Evolutionary conservation across 1,140 invertebrate species (phyloP), one percentile per base, ranked within the genome.

Genomic region (Ooceraea biroi): DNA sequence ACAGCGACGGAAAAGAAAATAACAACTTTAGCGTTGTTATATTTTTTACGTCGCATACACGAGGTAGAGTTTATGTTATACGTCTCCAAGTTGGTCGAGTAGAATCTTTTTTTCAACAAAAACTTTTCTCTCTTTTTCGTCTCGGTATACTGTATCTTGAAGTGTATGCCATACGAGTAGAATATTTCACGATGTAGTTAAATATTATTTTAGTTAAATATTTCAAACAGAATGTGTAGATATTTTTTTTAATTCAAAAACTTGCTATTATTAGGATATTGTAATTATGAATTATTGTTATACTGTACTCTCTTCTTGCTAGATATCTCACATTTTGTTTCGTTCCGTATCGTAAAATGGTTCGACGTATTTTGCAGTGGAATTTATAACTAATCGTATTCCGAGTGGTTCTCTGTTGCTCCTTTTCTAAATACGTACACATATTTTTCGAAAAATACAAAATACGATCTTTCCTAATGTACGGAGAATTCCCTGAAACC

Each of bases 391-490:
- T 66, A 52, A 60, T 60, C 52, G 14, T 10, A 22, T 22, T 52
- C 19, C 19, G 10, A 36, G 19, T 7, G 17, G 8, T n/a, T 12
- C 44, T 8, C 27, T 48, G 22, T 82, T 44, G 22, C n/a, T 80
- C 41, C 2, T 36, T 27, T 82, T 25, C 2, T 5, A 78, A 44
- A n/a, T 30, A 78, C n/a, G 36, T 36, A 2, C 36, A 36, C 17
- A 27, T n/a, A 36, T n/a, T n/a, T 48, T 17, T 55, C 36, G 36
- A 78, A n/a, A 78, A 77, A 68, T 19, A 55, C 57, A 10, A 48
- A 30, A 22, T 48, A 46, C n/a, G n/a, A n/a, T 27, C 52, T 27
- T 55, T 19, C 61, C 48, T 22, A 55, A 78, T 44, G 0, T 3
- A 46, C 65, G 27, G 27, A 69, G 12, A 27, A 66, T 71, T 80